Evolutionary conservation across 2,113 vertebrate genomes (phyloP), one percentile per base, ranked within the genome.

Genomic region (Pelmatolapia mariae): DNA sequence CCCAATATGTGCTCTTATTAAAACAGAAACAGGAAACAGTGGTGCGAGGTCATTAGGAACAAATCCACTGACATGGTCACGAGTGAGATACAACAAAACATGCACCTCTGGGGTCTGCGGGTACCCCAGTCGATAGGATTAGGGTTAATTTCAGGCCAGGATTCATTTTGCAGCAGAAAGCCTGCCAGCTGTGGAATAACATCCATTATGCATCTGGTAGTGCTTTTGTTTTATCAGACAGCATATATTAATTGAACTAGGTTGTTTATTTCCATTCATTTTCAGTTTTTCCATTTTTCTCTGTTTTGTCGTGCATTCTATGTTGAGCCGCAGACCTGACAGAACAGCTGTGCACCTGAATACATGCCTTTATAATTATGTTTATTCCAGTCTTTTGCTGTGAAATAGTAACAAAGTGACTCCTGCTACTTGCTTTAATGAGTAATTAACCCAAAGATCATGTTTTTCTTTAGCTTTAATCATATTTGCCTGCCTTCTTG

Each of bases 201-300:
- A 71, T 86, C 12, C n/a, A 87, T 82, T 36, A 89, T 47, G 78
- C 43, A 82, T 76, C 13, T 73, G 54, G 36, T 53, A 22, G 16
- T 47, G 43, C 50, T 61, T 85, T 33, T 85, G 43, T 31, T 76
- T 47, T 29, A 83, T 85, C 87, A 87, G 80, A 89, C 83, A 78
- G 90, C 79, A 91, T 87, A 38, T 56, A 89, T 87, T 80, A 8
- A 85, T 83, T 85, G 54, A 31, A 43, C 76, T 73, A 50, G 52
- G 22, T 80, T 76, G 53, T 85, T 76, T 76, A 71, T 91, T 90
- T 76, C 26, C 29, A 84, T 63, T 47, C 8, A 71, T 84, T 82
- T 82, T 84, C 81, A 57, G 8, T 85, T 53, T 54, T 80, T 87
- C 24, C 8, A 4, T 83, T 81, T 82, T 87, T 45, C 79, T 61